These are phyloP conservation scores for Pachyseris speciosa DNA, from an alignment of 64 coral and sea anemone species.

Conservation along the genomic window DNA sequence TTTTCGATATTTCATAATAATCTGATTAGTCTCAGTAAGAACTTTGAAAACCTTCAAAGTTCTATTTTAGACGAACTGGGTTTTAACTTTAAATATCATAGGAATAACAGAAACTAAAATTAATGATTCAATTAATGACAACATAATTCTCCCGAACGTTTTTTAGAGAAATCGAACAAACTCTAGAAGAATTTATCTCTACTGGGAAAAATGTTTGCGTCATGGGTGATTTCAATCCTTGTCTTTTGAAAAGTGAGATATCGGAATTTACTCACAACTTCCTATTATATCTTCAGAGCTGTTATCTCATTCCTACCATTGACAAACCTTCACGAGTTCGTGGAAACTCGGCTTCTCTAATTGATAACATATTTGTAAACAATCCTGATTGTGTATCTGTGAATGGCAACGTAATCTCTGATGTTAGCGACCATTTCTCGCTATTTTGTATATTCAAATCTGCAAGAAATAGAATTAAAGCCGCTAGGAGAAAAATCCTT, in stretches of 20 bases:
- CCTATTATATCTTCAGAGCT: conserved; percentile 11
- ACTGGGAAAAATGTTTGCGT: too few species aligned
- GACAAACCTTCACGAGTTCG: conserved; percentile 47
- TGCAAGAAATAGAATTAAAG: too few species aligned
- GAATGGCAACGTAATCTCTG: too few species aligned
- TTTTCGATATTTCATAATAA: conserved; percentile 44
- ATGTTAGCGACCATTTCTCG: too few species aligned
- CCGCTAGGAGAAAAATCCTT: conserved; percentile 22
- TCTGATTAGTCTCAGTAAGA: too few species aligned
- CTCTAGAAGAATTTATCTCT: too few species aligned
- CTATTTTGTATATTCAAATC: too few species aligned
- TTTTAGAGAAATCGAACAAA: conserved; percentile 39
- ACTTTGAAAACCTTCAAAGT: background rate
- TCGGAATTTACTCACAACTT: conserved; percentile 9
- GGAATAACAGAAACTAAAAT: too few species aligned
- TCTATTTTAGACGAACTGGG: conserved; percentile 24
- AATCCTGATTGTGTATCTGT: conserved; percentile 24
- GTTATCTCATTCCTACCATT: too few species aligned
- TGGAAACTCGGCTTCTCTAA: too few species aligned
- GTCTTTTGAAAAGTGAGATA: background rate
- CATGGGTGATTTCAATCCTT: background rate
- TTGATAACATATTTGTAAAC: conserved; percentile 50
- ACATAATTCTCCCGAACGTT: conserved; percentile 42
- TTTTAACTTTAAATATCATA: conserved; percentile 29
- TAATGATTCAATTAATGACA: conserved; percentile 34